phyloP scores from a whole-genome alignment of 2,888 invertebrate species.

The Pachydiplax longipennis region DNA sequence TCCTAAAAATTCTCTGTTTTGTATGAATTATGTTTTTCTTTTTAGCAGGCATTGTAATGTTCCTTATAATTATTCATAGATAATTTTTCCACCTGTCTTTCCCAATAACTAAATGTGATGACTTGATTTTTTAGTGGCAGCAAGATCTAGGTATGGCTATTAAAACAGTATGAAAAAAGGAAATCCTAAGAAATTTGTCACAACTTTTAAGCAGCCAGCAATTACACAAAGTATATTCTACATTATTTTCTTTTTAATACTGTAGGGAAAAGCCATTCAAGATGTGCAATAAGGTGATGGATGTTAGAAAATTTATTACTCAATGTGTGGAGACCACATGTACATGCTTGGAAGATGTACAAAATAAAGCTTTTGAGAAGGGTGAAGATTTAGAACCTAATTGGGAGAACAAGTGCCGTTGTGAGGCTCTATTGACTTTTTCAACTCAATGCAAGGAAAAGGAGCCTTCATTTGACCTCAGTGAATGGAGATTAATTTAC shows the following conservation, averaged over 20 bases:
- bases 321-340: conserved; percentile 80
- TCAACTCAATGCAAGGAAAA: conserved; percentile 77
- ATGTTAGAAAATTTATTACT: conserved; percentile 73
- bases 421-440: conserved; percentile 72
- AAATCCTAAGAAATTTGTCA: too few species aligned
- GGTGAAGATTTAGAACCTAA: conserved; percentile 51
- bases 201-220: too few species aligned
- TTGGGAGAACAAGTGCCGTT: conserved; percentile 68
- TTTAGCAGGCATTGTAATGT: too few species aligned
- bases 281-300: conserved; percentile 69
- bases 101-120: too few species aligned
- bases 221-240: too few species aligned
- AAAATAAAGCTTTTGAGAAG: not conserved
- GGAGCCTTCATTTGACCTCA: conserved; percentile 57
- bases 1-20: too few species aligned
- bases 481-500: conserved; percentile 45
- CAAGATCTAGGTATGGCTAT: too few species aligned
- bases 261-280: conserved; percentile 70
- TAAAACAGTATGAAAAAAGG: too few species aligned
- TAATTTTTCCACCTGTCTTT: too few species aligned
- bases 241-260: conserved; percentile 46
- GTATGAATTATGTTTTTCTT: too few species aligned
- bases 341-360: conserved; percentile 67
- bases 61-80: too few species aligned
- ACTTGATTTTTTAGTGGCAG: too few species aligned